Conservation (phyloP, 2,888 invertebrate species). For the Phengaris alcon region DNA sequence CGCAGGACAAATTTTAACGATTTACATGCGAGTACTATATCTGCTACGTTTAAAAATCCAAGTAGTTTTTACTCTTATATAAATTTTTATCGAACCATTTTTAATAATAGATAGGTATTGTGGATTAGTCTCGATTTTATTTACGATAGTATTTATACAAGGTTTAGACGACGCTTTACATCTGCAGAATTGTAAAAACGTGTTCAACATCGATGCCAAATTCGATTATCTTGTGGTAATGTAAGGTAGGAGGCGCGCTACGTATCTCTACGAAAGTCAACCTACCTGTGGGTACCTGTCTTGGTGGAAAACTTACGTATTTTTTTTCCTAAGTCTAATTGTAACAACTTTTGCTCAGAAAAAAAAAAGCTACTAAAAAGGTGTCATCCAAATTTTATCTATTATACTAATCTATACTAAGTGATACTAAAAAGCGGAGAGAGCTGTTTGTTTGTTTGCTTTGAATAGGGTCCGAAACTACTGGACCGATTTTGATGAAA, state of each 20-base stretch:
- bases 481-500: too few relatives aligned
- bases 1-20: background rate
- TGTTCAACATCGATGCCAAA: slow-evolving; percentile 78
- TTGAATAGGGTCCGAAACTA: too few relatives aligned
- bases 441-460: too few relatives aligned
- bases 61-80: slow-evolving; percentile 27
- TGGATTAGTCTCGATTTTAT: slow-evolving; percentile 31
- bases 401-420: background rate
- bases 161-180: slow-evolving; percentile 39
- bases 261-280: background rate
- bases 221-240: slow-evolving; percentile 64
- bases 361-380: background rate
- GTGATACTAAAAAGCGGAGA: too few relatives aligned
- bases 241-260: slow-evolving; percentile 21
- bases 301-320: too few relatives aligned
- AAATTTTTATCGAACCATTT: slow-evolving; percentile 28
- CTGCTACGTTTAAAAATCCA: slow-evolving; percentile 27
- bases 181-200: slow-evolving; percentile 48
- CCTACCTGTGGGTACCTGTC: too few relatives aligned
- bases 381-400: background rate
- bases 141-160: slow-evolving; percentile 32
- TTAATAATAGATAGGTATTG: slow-evolving; percentile 29
- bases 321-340: background rate
- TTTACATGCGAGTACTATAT: slow-evolving; percentile 28
- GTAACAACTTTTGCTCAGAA: background rate